Percentiles rank a stretch among this genome's conserved stretches.
phyloP scores from a whole-genome alignment of 2,888 invertebrate genomes.

The Coelogynopora nodosa region DNA sequence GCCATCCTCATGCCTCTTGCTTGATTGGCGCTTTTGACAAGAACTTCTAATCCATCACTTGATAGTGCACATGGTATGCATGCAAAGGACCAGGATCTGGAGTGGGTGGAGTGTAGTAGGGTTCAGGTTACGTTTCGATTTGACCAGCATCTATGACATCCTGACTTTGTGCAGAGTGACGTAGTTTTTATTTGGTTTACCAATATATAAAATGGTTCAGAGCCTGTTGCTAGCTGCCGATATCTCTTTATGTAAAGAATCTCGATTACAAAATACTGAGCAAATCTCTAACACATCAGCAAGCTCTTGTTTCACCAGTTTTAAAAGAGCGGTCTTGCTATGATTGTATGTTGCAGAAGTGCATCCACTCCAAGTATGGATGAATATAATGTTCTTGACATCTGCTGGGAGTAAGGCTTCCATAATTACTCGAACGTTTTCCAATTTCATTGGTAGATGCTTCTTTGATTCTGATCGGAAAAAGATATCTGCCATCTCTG shows the following conservation, averaged over 20 bases:
- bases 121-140: too few relatives aligned
- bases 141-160: too few relatives aligned
- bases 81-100: too few relatives aligned
- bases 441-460: background rate
- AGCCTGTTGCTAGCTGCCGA: background rate
- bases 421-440: background rate
- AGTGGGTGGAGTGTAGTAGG: too few relatives aligned
- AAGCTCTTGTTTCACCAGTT: background rate
- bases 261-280: background rate
- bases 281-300: background rate
- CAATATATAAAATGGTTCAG: too few relatives aligned
- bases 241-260: background rate
- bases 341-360: background rate
- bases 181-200: too few relatives aligned
- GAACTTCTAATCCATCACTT: background rate
- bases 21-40: background rate
- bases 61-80: background rate
- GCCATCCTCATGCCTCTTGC: background rate
- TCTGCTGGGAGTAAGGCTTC: background rate
- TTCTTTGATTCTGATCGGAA: background rate
- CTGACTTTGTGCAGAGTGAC: too few relatives aligned
- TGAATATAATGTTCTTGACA: background rate
- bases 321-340: background rate
- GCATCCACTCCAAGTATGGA: background rate
- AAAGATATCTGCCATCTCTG: background rate